These are phyloP conservation scores for Polyommatus icarus DNA, from an alignment of 2,888 invertebrate genomes.

Conservation along the genomic window DNA sequence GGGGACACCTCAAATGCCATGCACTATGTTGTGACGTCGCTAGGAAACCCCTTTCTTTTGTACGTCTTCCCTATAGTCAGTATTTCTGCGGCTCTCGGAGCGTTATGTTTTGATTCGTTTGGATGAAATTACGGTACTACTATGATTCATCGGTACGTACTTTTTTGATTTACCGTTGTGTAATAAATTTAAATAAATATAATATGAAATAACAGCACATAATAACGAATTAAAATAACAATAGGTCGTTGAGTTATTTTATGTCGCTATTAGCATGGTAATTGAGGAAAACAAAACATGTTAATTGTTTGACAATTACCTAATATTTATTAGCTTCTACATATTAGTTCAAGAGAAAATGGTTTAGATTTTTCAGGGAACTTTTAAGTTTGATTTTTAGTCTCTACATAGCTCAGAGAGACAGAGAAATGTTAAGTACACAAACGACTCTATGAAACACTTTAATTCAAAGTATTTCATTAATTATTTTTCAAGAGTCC, in stretches of 20 bases:
- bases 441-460: too few relatives aligned
- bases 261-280: not conserved
- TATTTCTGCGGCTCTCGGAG: slow-evolving; percentile 29
- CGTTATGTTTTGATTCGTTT: slow-evolving; percentile 44
- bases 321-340: not conserved
- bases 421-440: too few relatives aligned
- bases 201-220: slow-evolving; percentile 6
- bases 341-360: not conserved
- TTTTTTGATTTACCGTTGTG: not conserved
- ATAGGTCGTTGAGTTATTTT: not conserved
- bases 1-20: slow-evolving; percentile 53
- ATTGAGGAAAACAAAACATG: slow-evolving; percentile 9
- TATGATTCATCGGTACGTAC: slow-evolving; percentile 68
- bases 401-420: not conserved
- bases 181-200: not conserved
- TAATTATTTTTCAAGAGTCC: too few relatives aligned
- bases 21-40: slow-evolving; percentile 49
- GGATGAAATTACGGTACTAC: slow-evolving; percentile 71
- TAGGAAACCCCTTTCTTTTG: slow-evolving; percentile 59
- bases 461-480: too few relatives aligned
- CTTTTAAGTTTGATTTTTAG: not conserved
- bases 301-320: slow-evolving; percentile 10
- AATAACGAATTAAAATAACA: slow-evolving; percentile 26
- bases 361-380: not conserved
- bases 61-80: slow-evolving; percentile 41